Base-by-base conservation (phyloP, 2,888 invertebrate genomes). In the Eupsilia transversa region DNA sequence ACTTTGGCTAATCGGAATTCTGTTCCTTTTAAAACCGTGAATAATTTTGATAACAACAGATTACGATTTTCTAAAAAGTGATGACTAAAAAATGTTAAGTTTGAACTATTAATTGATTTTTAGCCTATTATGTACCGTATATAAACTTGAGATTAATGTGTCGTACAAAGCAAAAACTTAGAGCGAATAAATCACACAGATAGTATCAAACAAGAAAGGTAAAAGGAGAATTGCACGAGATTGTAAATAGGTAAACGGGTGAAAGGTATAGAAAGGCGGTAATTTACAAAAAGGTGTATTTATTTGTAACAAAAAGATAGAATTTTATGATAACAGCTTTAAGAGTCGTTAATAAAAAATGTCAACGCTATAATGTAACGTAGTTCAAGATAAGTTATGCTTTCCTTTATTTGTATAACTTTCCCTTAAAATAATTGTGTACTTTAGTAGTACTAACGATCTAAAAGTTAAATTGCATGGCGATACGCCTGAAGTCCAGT, bases 191-290 rank as follows among this genome's bases (percentile, higher is more conserved):
- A 76, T 74, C 54, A 72, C 69, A 43, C 23, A 70, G 77, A 79
- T 82, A 61, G 14, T 74, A 80, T 79, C 72, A 59, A 70, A 67
- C 70, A 65, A 77, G 72, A 85, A 81, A 84, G 72, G 81, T 81
- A 85, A 86, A 85, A 83, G 77, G 77, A 86, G 84, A 77, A 80
- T n/a, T 56, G 68, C 56, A 49, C 30, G 61, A 60, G 64, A 79
- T 75, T 38, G 65, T 76, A 77, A 80, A 83, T 86, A 79, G 80
- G 83, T 86, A 86, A 88, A 88, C 75, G 76, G 82, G 90, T 89
- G 91, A 92, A 92, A 91, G 91, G 89, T 80, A 81, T 88, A 86
- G 89, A 88, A 90, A 91, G 90, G 82, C 74, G 80, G 79, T 72
- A 70, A 83, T 81, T 84, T 78, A 74, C 72, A 79, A 85, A 85